A percentile compares a stretch with the other conserved stretches of the same genome.
Evolutionary conservation across 2,113 vertebrate species (phyloP).

Genomic region (Oreochromis tanganicae): DNA sequence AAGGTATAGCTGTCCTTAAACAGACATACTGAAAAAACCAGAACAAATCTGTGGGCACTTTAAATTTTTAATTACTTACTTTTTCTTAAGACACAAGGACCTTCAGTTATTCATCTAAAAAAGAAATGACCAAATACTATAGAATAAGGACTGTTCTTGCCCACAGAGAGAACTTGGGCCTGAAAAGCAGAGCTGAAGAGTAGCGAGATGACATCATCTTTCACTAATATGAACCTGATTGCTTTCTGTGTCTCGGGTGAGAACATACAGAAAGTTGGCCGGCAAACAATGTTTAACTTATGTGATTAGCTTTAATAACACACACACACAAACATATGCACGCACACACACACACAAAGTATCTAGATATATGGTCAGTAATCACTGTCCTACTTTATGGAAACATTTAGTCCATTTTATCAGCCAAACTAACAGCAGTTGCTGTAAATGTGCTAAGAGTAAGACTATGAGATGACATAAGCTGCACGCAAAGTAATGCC

Average conservation of each 20-base stretch:
- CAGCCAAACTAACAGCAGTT: slow-evolving; percentile 9
- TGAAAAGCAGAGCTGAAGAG: slow-evolving; percentile 9
- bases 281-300: slow-evolving; percentile 2
- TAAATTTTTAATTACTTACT: background rate
- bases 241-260: slow-evolving; percentile 20
- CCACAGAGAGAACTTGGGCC: background rate
- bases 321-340: background rate
- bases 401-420: background rate
- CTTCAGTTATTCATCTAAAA: background rate
- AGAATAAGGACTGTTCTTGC: slow-evolving; percentile 10
- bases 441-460: slow-evolving; percentile 24
- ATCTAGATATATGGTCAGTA: slow-evolving; percentile 11
- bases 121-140: background rate
- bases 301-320: slow-evolving; percentile 3
- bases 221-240: slow-evolving; percentile 49
- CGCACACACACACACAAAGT: background rate
- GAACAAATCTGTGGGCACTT: background rate
- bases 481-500: slow-evolving; percentile 5
- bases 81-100: background rate
- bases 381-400: slow-evolving; percentile 11
- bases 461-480: slow-evolving; percentile 44
- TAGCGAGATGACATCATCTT: slow-evolving; percentile 51
- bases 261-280: slow-evolving; percentile 26
- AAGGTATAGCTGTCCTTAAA: background rate
- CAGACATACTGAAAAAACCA: background rate